Evolutionary conservation across 1,140 invertebrate genomes (phyloP).

Genomic region (Chlorops oryzae): DNA sequence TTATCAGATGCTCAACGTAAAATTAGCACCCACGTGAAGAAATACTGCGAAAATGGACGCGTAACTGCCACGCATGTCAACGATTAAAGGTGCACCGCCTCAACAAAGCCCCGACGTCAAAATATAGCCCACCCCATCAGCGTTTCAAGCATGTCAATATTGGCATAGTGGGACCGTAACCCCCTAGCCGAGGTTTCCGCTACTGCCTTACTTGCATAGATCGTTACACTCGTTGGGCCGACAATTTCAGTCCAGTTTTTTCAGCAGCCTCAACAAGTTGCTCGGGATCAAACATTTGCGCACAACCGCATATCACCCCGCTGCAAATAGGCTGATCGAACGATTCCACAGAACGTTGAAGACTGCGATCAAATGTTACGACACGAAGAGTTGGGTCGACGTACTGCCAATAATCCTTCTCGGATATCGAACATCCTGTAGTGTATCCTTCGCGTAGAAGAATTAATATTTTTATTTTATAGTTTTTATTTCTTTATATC

Average conservation of each 20-base stretch:
- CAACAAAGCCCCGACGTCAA: background rate
- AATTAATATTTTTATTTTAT: no score
- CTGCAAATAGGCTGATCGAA: constrained; percentile 46
- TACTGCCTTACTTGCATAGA: constrained; percentile 32
- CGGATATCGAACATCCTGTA: constrained; percentile 35
- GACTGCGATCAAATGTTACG: constrained; percentile 21
- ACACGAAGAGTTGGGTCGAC: constrained; percentile 30
- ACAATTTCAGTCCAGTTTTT: constrained; percentile 26
- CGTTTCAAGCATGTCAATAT: no score
- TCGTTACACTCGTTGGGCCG: constrained; percentile 28
- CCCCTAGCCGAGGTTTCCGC: constrained; percentile 3
- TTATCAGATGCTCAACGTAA: constrained; percentile 4
- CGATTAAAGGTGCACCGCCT: constrained; percentile 6
- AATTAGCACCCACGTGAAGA: constrained; percentile 30
- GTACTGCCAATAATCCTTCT: constrained; percentile 44
- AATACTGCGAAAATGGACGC: constrained; percentile 14
- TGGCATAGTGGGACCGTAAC: no score
- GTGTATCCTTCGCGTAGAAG: no score
- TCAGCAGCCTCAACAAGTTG: constrained; percentile 17
- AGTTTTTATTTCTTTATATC: no score
- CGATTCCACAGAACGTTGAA: constrained; percentile 34
- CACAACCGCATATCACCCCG: constrained; percentile 47
- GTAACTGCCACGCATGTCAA: constrained; percentile 1
- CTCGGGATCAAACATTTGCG: constrained; percentile 20
- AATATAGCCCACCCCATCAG: background rate